Percentiles rank a stretch among this genome's conserved stretches.
phyloP scores from a whole-genome alignment of 2,797 vertebrate genomes.

The Pachyuromys duprasi region DNA sequence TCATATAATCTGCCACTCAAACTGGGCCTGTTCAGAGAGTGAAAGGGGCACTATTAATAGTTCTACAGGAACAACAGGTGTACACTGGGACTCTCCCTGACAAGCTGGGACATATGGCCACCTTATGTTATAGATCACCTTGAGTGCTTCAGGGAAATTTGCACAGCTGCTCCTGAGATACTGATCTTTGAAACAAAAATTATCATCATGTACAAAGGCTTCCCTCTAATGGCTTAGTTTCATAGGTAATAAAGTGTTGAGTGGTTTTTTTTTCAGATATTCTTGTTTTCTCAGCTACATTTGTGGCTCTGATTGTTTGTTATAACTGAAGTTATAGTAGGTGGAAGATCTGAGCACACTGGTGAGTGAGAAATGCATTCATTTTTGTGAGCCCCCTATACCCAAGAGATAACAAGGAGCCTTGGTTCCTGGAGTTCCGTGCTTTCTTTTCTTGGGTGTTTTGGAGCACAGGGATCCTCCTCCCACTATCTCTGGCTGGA shows the following conservation, averaged over 20 bases:
- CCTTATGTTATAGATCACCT: conserved; percentile 67
- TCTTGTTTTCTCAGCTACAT: conserved; percentile 43
- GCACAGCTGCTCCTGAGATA: conserved; percentile 62
- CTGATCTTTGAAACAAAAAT: conserved; percentile 53
- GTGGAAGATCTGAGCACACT: background rate
- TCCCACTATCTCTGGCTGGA: background rate
- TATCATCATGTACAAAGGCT: conserved; percentile 10
- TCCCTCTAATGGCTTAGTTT: background rate
- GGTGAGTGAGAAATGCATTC: background rate
- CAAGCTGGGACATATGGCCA: conserved; percentile 45
- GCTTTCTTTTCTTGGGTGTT: background rate
- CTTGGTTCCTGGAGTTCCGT: background rate
- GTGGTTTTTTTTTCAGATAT: background rate
- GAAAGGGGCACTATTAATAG: conserved; percentile 8
- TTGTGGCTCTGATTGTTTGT: background rate
- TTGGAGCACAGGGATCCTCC: background rate
- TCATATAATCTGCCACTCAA: background rate
- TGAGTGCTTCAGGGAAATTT: conserved; percentile 52
- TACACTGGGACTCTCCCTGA: conserved; percentile 47
- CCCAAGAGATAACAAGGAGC: background rate
- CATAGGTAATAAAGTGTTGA: background rate
- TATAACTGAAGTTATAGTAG: conserved; percentile 36
- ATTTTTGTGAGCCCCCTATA: background rate
- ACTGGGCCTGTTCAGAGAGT: background rate
- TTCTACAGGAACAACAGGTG: conserved; percentile 57